Evolutionary conservation across 2,113 vertebrate species (phyloP), one percentile per base, ranked within the genome.

Genomic region (Notothenia coriiceps): DNA sequence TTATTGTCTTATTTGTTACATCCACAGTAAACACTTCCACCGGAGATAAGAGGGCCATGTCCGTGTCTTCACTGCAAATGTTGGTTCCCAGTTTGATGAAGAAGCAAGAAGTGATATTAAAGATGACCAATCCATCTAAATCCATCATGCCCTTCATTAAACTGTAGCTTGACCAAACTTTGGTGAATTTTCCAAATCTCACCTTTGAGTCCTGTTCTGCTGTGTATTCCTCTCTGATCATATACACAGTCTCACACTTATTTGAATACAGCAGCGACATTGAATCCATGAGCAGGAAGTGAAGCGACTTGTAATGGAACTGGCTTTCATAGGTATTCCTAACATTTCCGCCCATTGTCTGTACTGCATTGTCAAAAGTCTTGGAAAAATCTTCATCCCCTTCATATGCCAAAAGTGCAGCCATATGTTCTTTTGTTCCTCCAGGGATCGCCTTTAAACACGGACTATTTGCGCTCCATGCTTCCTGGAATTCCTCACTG

Each of bases 231-330:
- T 4, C 1, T 2, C 6, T 2, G 0, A 51, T 0, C 35, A 1
- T 1, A 66, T 78, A 90, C 6, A 90, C 1, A 10, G 20, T 83
- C 8, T 6, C 10, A 76, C 93, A 94, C 0, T 15, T 1, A 0
- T 57, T 25, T 13, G 43, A 7, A 0, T 72, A 59, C 22, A 85
- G 25, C 60, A 87, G 62, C 5, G 0, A 67, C 68, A 95, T 75
- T 18, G 85, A 57, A 77, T 94, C 93, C 79, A 79, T 92, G 3
- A 95, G 82, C 33, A 95, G 85, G 67, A 95, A 95, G 69, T 94
- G 89, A 43, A 95, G 60, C 33, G 92, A 86, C 83, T 94, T 95
- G 74, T 89, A 94, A 22, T 73, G 65, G 82, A 95, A 95, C 2
- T 82, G 0, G 0, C 79, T 12, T 50, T 72, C 63, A 47, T 94